Percentiles rank a stretch among this genome's conserved stretches.
Conservation (phyloP, 2,888 invertebrate genomes). For the Dysmachus trigonus region DNA sequence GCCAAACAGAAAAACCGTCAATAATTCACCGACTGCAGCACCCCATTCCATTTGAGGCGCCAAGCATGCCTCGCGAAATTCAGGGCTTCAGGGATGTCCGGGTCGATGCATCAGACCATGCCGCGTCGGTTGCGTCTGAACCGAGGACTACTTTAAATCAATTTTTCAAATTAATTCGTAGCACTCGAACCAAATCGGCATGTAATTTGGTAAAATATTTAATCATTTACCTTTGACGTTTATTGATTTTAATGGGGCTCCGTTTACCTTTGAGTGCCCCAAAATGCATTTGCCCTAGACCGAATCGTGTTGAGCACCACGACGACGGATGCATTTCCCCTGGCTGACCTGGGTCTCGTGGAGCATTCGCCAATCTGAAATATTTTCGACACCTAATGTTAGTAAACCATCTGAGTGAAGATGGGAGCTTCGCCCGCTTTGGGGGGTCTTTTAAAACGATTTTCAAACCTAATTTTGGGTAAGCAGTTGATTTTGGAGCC, state of each 20-base stretch:
- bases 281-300: not conserved
- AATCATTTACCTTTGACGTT: not conserved
- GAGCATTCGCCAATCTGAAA: not conserved
- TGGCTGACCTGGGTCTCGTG: not conserved
- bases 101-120: not conserved
- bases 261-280: not conserved
- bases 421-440: not conserved
- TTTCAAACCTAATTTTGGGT: not conserved
- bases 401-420: not conserved
- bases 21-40: not conserved
- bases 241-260: conserved; percentile 12
- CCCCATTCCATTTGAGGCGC: not conserved
- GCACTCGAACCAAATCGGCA: not conserved
- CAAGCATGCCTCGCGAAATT: not conserved
- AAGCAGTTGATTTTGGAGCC: not conserved
- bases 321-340: not conserved
- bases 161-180: conserved; percentile 24
- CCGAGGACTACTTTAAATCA: conserved; percentile 1
- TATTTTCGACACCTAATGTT: not conserved
- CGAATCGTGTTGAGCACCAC: not conserved
- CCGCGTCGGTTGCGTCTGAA: no score
- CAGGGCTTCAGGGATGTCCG: not conserved
- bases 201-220: conserved; percentile 21
- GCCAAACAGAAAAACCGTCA: not conserved
- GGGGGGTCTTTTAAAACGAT: not conserved